Evolutionary conservation across 37 sponge, comb jelly and placozoan species (phyloP), one percentile per base, ranked within the genome.

Genomic region (Amphimedon queenslandica): DNA sequence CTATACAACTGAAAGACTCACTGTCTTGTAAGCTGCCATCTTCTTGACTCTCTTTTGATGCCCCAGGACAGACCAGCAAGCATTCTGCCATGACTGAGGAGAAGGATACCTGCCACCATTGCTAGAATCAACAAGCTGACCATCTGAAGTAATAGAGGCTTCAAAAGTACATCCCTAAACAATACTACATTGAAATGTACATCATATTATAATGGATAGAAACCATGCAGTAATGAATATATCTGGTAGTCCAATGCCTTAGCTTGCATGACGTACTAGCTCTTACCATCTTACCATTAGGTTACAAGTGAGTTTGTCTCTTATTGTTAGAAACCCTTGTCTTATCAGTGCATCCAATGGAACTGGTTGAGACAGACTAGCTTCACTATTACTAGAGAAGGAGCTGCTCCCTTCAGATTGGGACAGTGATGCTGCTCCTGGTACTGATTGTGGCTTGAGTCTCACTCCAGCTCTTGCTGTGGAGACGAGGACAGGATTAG

Each of bases 1-100:
- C 61, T 25, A 60, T 60, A 25, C 29, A 24, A 24, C 6, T 64
- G 66, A 32, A 10, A 32, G 21, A n/a, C 73, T 80, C 57, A 89
- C 90, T 36, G 36, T 68, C 16, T 47, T 89, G 76, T 84, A 89
- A 5, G 85, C 72, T 55, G 33, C 34, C 29, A 63, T 79, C 33
- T 37, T 73, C 23, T 41, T 80, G 39, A 64, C 40, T 21, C 33
- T 76, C 11, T 64, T 33, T 0, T 55, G 58, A 43, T 89, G 90
- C 1, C 90, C 90, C 16, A 89, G 77, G 4, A 58, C 57, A 13
- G 75, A 73, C 90, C 90, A 89, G 69, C 90, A 89, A 11, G 67
- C 39, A 23, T 55, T 80, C 24, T 76, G 41, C 90, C 90, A 89
- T 11, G 75, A 85, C 13, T 79, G 78, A 0, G 77, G n/a, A n/a